Evolutionary conservation across 1,140 invertebrate genomes (phyloP).

Genomic region (Diprion similis): DNA sequence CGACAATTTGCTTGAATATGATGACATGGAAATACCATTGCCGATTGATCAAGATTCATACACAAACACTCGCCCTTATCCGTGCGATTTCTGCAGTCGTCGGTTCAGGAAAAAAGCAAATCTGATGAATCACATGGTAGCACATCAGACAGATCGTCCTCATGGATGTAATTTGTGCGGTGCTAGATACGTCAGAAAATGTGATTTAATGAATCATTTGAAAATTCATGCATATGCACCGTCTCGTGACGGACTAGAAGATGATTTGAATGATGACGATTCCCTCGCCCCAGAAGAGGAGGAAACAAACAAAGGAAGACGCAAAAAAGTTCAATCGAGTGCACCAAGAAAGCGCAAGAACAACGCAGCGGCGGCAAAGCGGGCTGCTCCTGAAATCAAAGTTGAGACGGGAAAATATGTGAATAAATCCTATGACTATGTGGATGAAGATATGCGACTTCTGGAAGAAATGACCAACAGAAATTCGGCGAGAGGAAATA

Average conservation of each 20-base stretch:
- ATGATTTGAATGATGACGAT: conserved; percentile 63
- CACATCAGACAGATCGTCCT: conserved; percentile 80
- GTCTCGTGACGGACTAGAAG: conserved; percentile 53
- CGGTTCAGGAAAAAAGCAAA: conserved; percentile 83
- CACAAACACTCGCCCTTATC: conserved; percentile 80
- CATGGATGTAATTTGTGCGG: conserved; percentile 82
- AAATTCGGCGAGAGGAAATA: conserved; percentile 56
- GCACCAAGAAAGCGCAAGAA: conserved; percentile 54
- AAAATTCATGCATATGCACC: conserved; percentile 82
- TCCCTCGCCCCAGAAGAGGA: conserved; percentile 49
- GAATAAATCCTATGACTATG: conserved; percentile 55
- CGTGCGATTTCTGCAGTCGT: conserved; percentile 84
- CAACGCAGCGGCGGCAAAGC: conserved; percentile 42
- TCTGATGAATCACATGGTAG: conserved; percentile 84
- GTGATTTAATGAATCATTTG: conserved; percentile 81
- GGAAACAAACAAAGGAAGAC: conserved; percentile 52
- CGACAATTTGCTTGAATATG: conserved; percentile 66
- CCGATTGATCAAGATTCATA: conserved; percentile 84
- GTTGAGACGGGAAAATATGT: conserved; percentile 48
- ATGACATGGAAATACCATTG: conserved; percentile 77
- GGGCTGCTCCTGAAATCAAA: conserved; percentile 34
- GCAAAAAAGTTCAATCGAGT: conserved; percentile 54
- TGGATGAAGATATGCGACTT: conserved; percentile 58
- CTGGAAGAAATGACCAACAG: conserved; percentile 56
- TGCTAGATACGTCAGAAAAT: conserved; percentile 76